These are phyloP conservation scores for Allenopithecus nigroviridis DNA, from an alignment of 2,797 vertebrate species.

Conservation along the genomic window DNA sequence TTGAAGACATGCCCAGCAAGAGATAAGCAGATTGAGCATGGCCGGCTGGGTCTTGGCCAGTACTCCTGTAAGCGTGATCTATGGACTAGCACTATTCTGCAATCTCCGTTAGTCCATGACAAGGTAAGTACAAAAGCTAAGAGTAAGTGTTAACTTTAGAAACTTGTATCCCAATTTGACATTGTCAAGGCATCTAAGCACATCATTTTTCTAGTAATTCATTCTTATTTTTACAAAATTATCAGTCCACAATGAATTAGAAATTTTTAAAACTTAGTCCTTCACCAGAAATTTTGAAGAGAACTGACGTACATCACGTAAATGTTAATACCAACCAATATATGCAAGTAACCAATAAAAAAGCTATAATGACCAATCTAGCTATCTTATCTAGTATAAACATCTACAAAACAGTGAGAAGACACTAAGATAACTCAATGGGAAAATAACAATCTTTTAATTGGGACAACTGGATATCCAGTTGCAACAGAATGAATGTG, in stretches of 20 bases:
- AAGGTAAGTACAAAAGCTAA: neutral
- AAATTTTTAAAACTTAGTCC: neutral
- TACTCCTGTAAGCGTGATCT: no score
- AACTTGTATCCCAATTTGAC: neutral
- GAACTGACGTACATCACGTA: neutral
- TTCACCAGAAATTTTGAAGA: neutral
- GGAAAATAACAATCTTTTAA: neutral
- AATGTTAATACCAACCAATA: neutral
- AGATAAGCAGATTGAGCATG: neutral
- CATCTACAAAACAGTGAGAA: neutral
- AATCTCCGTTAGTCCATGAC: no score
- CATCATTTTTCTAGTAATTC: neutral
- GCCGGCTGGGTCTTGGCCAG: no score
- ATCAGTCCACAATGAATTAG: neutral
- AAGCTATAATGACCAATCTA: neutral
- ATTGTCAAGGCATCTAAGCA: neutral
- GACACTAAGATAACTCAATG: neutral
- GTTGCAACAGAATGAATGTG: neutral
- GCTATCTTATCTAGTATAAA: neutral
- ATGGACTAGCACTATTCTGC: neutral
- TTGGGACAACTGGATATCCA: neutral
- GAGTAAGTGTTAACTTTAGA: neutral
- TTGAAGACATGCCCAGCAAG: neutral
- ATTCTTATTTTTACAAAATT: neutral
- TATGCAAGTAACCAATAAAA: neutral